Base-by-base conservation (phyloP, 2,113 vertebrate species). In the Megaceryle torquata region DNA sequence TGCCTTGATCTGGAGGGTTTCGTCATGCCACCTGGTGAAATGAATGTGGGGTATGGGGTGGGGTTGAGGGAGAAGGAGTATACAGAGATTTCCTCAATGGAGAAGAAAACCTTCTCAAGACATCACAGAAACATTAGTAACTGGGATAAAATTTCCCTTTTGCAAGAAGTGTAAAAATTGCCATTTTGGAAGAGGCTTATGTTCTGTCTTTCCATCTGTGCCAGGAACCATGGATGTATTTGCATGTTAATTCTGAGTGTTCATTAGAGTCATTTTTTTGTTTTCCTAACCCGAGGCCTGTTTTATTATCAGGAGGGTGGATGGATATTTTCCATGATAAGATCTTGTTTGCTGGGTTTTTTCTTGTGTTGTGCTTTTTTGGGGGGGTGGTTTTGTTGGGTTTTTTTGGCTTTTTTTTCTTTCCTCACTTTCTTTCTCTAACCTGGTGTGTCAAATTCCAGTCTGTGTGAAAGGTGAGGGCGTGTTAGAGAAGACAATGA, bases 401-500 rank as follows among this genome's bases (percentile, higher is more conserved):
- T 9, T 46, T 46, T 94, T 95, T 41, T 84, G 39, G 10, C 24
- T 26, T 70, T 39, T 20, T 5, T 7, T 4, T 20, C 4, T 7
- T 4, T 44, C 9, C 39, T 57, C 0, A 2, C 51, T 94, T 93
- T 88, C 60, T 93, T 88, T 88, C 83, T 92, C 88, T 89, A 84
- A 92, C 82, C 75, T 2, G 9, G 84, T 90, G 76, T 91, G 95
- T 92, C 86, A 92, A 97, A 96, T 97, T 96, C 88, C 95, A 92
- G 96, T 94, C 96, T 96, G 86, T 97, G 97, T 94, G 96, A 97
- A 97, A 97, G 96, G 96, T 94, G 95, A 97, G 93, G 97, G 97
- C 79, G 96, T 97, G 96, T 95, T 93, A 82, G 60, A 85, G 72
- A 93, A 97, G 93, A 97, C 96, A 97, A 96, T 96, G 95, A 93